These are phyloP conservation scores for Cossypha polioptera DNA, from an alignment of 2,797 vertebrate species.

Conservation along the genomic window DNA sequence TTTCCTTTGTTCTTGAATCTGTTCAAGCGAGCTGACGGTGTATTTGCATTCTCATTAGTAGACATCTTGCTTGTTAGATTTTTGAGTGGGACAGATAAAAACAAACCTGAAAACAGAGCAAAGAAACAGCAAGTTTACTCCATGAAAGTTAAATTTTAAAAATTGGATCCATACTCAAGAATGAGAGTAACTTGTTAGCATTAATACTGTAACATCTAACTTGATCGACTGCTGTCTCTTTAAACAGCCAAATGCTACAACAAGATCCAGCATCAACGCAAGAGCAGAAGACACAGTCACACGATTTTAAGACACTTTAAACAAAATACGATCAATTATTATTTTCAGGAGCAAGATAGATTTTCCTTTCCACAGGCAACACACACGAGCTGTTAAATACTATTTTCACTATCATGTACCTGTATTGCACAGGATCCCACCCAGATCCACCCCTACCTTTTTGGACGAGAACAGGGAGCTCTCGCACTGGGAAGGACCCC, in stretches of 20 bases:
- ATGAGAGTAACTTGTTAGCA: fast-evolving
- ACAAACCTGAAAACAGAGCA: neutral
- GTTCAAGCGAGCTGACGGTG: constrained; percentile 81
- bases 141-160: neutral
- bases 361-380: neutral
- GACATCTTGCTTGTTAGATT: constrained; percentile 79
- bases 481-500: fast-evolving
- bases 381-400: fast-evolving
- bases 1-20: constrained; percentile 98
- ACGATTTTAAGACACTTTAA: neutral
- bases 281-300: neutral
- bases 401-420: fast-evolving
- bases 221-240: neutral
- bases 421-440: neutral
- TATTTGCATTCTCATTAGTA: constrained; percentile 77
- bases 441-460: neutral
- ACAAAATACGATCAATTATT: neutral
- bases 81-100: neutral
- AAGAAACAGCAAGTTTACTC: neutral
- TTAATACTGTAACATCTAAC: neutral
- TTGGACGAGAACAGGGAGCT: fast-evolving
- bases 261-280: neutral
- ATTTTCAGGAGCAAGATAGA: neutral
- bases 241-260: neutral
- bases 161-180: fast-evolving